Conservation (phyloP, 1,140 invertebrate species). For the Achatina immaculata region DNA sequence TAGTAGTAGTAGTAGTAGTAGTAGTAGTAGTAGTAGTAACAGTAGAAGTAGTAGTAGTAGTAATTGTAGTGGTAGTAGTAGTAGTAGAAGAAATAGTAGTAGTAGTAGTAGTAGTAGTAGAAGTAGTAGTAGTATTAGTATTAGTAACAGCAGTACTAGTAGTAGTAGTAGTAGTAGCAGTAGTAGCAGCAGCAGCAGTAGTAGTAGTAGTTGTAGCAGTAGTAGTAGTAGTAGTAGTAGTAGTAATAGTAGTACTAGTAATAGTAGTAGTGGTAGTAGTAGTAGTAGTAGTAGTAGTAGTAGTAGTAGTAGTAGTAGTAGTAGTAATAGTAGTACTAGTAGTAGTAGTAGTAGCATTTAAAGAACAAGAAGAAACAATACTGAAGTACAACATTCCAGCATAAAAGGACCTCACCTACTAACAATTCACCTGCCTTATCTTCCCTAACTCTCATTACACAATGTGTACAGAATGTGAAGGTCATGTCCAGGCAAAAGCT, state of each 20-base stretch:
- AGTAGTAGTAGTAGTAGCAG: conserved; percentile 44
- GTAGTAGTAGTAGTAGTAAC: no score
- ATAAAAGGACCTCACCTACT: no score
- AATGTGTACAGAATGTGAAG: no score
- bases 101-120: conserved; percentile 45
- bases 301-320: conserved; percentile 45
- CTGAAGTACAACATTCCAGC: no score
- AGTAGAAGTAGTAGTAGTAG: conserved; percentile 35
- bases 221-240: no score
- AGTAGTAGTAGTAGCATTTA: conserved; percentile 40
- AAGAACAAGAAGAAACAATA: no score
- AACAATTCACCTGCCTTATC: no score
- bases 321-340: conserved; percentile 45
- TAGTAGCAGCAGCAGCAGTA: conserved; percentile 33
- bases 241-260: conserved; percentile 29
- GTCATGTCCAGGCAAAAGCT: no score
- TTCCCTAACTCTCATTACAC: no score
- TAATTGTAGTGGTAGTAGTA: no score
- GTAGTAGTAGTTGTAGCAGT: background rate
- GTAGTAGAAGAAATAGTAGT: conserved; percentile 37
- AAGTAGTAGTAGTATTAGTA: no score
- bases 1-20: conserved; percentile 1
- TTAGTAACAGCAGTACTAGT: conserved; percentile 10
- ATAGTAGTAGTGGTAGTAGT: conserved; percentile 37
- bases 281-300: conserved; percentile 45